Evolutionary conservation across 2,888 invertebrate species (phyloP), one percentile per base, ranked within the genome.

Genomic region (Cenopis cana): DNA sequence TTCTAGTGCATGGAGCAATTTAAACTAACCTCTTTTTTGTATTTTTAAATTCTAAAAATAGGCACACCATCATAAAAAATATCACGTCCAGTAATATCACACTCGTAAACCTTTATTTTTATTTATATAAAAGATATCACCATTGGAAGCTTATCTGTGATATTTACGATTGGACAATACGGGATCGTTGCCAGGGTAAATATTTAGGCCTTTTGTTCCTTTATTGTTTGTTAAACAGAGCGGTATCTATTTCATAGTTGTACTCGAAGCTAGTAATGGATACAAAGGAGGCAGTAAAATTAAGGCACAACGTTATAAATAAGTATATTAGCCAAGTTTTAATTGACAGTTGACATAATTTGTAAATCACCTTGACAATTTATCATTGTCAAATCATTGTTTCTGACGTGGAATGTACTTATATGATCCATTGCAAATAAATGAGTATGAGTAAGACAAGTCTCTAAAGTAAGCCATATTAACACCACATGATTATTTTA

Each of bases 141-240:
- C 65, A 74, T 55, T 73, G 55, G 54, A 62, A 52, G 59, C 73
- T 60, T 77, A 77, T 77, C 74, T 68, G 17, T 57, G 56, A 76
- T 79, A 78, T 76, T 76, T 76, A 77, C 74, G 71, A 72, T 69
- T 66, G 75, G 60, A 46, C 67, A 73, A 73, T 73, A 70, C 68
- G 73, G 74, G 69, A 74, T 68, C 73, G 70, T 46, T 76, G 76
- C 77, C 76, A 76, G 76, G 33, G 74, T 73, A 77, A 79, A 80
- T 78, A 77, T 78, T 77, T 78, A 78, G 77, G 75, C 75, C 76
- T 76, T 75, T 78, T 79, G 76, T 77, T 74, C 76, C 73, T 78
- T 79, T 78, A 77, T 79, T 78, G 77, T 77, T 75, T 74, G 76
- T 69, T 66, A 68, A 68, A 73, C 64, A 73, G 70, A 72, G 67